Evolutionary conservation across 2,797 vertebrate genomes (phyloP).

Genomic region (Pseudomugil gertrudae): DNA sequence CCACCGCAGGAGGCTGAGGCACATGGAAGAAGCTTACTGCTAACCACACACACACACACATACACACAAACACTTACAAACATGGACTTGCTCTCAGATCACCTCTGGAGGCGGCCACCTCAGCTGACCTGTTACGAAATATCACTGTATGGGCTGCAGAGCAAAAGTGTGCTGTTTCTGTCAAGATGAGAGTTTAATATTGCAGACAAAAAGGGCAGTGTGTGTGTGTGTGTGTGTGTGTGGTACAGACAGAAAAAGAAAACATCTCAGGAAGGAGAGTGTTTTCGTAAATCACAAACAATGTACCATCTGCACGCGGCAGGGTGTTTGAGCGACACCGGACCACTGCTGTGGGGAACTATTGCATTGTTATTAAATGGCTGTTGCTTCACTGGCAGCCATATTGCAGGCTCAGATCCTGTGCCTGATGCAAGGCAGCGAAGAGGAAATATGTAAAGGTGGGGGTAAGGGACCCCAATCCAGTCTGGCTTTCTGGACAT

Average conservation of each 20-base stretch:
- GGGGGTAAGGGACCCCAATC: conserved; percentile 33
- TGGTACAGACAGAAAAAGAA: conserved; percentile 25
- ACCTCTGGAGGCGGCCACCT: conserved; percentile 51
- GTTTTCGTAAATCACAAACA: conserved; percentile 80
- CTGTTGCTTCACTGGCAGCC: conserved; percentile 79
- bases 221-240: conserved; percentile 24
- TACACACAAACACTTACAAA: neutral
- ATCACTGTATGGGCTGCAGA: conserved; percentile 30
- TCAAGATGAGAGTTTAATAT: conserved; percentile 54
- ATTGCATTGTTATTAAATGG: conserved; percentile 85
- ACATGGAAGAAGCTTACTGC: conserved; percentile 60
- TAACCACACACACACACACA: conserved; percentile 38
- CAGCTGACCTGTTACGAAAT: conserved; percentile 70
- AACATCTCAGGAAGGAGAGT: conserved; percentile 63
- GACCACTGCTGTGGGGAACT: conserved; percentile 81
- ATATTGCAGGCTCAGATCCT: conserved; percentile 80
- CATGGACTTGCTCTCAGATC: conserved; percentile 27
- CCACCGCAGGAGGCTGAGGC: conserved; percentile 71
- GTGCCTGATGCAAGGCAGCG: conserved; percentile 66
- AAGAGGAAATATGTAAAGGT: conserved; percentile 31
- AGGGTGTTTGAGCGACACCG: conserved; percentile 77
- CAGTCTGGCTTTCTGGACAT: conserved; percentile 63
- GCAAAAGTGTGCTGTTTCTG: conserved; percentile 49
- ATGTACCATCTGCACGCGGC: conserved; percentile 83
- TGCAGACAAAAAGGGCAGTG: conserved; percentile 42